Base-by-base conservation (phyloP, 2,888 invertebrate genomes). In the Hermaeophaga mercurialis region DNA sequence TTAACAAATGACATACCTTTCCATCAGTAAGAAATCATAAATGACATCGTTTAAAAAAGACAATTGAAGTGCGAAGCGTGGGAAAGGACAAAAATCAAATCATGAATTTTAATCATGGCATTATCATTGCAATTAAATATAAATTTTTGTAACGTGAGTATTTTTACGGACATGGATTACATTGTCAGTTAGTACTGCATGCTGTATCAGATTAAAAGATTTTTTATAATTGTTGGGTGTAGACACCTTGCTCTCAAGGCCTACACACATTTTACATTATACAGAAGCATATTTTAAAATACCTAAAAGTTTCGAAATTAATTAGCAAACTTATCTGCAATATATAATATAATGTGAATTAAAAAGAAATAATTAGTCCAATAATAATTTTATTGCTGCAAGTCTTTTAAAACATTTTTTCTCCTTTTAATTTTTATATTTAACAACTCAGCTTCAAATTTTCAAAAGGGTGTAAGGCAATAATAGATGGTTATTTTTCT, bases 121-220 rank as follows among this genome's bases (percentile, higher is more conserved):
- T 59, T 59, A 56, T 46, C 31, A 43, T 19, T 22, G 47, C 44
- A 54, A 62, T 62, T 56, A 54, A 41, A 57, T 55, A 53, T 41
- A 38, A 49, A 56, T 58, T 59, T 59, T 44, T 59, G 57, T 59
- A 55, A 62, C 59, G 59, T 59, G 59, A 62, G 59, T 62, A 58
- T 61, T 55, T 57, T 52, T 33, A 54, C 43, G 18, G 19, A 54
- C 57, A 46, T 52, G 41, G 53, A 52, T 52, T 52, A 52, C 56
- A 62, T 59, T 62, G 61, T 59, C 41, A 52, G 48, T 56, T 31
- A 43, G 15, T 26, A 15, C 31, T 31, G 41, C 31, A 9, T 31
- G 19, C 33, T 36, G 56, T 60, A 54, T 50, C 54, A 50, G 41
- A 56, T 57, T 45, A 38, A 54, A 44, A 47, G 36, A 47, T 41